Base-by-base conservation (phyloP, 2,888 invertebrate genomes). In the Priocnemis perturbator region DNA sequence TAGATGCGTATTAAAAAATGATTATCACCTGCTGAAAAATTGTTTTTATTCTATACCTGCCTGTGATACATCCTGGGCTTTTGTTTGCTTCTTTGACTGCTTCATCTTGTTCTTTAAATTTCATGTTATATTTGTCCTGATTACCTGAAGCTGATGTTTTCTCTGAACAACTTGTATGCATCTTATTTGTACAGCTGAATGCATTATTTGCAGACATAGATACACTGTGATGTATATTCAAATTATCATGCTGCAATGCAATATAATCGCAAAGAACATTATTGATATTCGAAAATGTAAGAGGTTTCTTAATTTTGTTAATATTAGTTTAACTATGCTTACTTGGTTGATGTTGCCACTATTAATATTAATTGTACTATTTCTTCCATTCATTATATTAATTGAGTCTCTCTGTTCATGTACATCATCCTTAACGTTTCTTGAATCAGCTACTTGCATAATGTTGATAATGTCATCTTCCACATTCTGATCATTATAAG, bases 71-170 rank as follows among this genome's bases (percentile, higher is more conserved):
- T 19, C 53, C 21, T 14, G 63, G 56, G 45, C 58, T 70, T 21
- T 67, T 62, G 45, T 57, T 67, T 48, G 53, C 11, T 44, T 64
- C 52, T 62, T 45, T 44, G 23, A 56, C 45, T 56, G 57, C 60
- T 52, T 73, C 52, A 30, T 72, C 3, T 5, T 60, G 19, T 19
- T 73, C 47, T 57, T 37, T 37, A 9, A 37, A 37, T 37, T 37
- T 37, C 1, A 11, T 11, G 7, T 11, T 11, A 11, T 37, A 37
- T 11, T 37, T 11, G 14, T 11, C 37, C 14, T 7, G 2, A 11
- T 37, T 37, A 37, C 37, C 37, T 37, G 7, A 37, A 9, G 37
- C 14, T 37, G 11, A 37, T 37, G 14, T 37, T 37, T 7, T 37
- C 1, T 11, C 37, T 37, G 37, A 37, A 11, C 14, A 37, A 37